Base-by-base conservation (phyloP, 2,797 vertebrate genomes). In the Myoxocephalus aenaeus region DNA sequence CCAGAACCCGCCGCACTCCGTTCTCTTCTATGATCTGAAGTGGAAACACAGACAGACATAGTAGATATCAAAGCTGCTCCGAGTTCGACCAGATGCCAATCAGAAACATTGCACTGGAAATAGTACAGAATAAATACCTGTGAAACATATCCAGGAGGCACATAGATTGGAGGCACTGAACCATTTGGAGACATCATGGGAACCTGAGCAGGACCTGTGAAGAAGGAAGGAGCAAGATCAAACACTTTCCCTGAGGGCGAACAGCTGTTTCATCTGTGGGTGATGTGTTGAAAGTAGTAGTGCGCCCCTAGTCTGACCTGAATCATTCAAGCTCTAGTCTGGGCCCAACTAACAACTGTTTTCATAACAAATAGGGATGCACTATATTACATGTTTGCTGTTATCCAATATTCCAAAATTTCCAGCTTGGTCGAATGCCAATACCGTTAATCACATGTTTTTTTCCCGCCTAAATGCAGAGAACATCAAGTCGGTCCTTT, bases 111-210 rank as follows among this genome's bases (percentile, higher is more conserved):
- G 22, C 14, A 22, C n/a, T n/a, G 62, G 40, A 38, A 61, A 79
- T 2, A 14, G 40, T 9, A 17, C 4, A 8, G 69, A 46, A 25
- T 5, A 7, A 81, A 27, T 95, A 97, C 98, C 96, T 99, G 98
- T 94, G 97, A 98, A 94, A 98, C 96, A 88, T 99, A 99, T 96
- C 98, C 98, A 95, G 97, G 98, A 98, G 98, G 98, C 96, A 99
- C 97, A 95, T 97, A 99, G 94, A 99, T 99, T 94, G 97, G 97
- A 97, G 98, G 98, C 97, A 99, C 97, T 96, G 98, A 98, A 96
- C 98, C 98, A 95, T 99, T 99, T 94, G 97, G 97, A 92, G 98
- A 99, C 97, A 99, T 98, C 98, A 99, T 99, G 95, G 98, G 98
- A 97, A 99, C 98, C 97, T 99, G 98, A 98, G 98, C 98, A 96